These are phyloP conservation scores for Choloepus didactylus DNA, from an alignment of 2,797 vertebrate species.

Conservation along the genomic window DNA sequence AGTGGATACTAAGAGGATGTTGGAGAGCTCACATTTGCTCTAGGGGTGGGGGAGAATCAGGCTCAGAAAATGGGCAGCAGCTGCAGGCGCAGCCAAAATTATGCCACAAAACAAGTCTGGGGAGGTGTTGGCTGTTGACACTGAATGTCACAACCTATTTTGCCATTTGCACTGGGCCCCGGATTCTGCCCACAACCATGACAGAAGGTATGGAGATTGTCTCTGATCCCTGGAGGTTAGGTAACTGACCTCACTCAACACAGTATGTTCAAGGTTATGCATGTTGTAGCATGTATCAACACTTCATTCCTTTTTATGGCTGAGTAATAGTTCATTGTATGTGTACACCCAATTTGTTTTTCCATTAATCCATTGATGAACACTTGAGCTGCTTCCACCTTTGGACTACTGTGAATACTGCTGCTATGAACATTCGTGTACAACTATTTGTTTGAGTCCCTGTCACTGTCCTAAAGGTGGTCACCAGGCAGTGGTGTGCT, in stretches of 20 bases:
- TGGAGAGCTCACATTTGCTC: background rate
- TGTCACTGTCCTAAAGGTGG: background rate
- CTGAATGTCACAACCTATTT: background rate
- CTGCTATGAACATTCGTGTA: too few relatives aligned
- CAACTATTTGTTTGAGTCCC: too few relatives aligned
- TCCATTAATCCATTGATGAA: too few relatives aligned
- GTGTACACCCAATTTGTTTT: too few relatives aligned
- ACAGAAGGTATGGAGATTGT: background rate
- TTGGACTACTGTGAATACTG: too few relatives aligned
- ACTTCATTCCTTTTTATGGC: too few relatives aligned
- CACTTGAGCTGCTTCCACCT: too few relatives aligned
- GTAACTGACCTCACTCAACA: background rate
- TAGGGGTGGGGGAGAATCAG: background rate
- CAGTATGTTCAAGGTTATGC: too few relatives aligned
- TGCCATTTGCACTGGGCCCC: background rate
- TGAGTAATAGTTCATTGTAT: too few relatives aligned
- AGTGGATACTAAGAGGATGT: background rate
- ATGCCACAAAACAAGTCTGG: constrained; percentile 17
- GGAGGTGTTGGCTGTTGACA: background rate
- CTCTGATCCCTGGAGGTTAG: background rate
- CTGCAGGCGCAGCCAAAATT: background rate
- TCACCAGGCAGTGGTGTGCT: background rate
- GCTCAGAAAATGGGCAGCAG: background rate
- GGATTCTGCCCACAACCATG: background rate
- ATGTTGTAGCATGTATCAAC: too few relatives aligned